Percentiles rank a stretch among this genome's conserved stretches.
phyloP scores from a whole-genome alignment of 2,113 vertebrate genomes.

The Formicarius rufipectus region DNA sequence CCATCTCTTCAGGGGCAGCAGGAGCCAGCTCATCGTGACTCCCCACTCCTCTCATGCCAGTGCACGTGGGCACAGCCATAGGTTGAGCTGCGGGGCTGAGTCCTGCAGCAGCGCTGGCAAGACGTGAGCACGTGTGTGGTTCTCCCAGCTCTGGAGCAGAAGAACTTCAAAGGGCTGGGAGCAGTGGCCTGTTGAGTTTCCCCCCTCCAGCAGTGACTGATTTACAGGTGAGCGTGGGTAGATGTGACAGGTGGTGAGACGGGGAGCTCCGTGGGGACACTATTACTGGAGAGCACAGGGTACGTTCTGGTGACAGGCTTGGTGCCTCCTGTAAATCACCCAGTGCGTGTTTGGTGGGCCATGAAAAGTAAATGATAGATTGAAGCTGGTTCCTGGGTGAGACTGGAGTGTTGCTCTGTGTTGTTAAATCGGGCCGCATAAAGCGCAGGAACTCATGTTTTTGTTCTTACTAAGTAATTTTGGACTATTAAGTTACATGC shows the following conservation, averaged over 20 bases:
- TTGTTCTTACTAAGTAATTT: background rate
- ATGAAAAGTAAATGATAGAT: background rate
- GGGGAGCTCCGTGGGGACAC: background rate
- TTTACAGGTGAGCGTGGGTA: background rate
- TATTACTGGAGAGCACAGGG: background rate
- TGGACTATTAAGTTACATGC: background rate
- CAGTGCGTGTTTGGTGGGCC: background rate
- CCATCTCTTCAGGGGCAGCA: background rate
- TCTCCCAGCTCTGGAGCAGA: background rate
- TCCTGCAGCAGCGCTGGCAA: background rate
- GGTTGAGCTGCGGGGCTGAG: accelerated
- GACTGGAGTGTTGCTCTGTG: background rate
- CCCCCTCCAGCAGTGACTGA: background rate
- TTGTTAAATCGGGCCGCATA: background rate
- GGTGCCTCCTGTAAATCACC: background rate
- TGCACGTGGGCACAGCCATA: accelerated
- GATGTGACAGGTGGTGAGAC: background rate
- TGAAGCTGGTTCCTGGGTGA: background rate
- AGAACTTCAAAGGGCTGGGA: background rate
- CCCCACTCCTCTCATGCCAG: background rate
- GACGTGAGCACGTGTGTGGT: accelerated
- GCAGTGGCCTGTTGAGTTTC: background rate
- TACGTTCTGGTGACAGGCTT: background rate
- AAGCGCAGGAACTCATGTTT: background rate
- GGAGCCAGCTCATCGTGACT: accelerated